Conservation (phyloP, 2,888 invertebrate species). For the Sialis fuliginosa region DNA sequence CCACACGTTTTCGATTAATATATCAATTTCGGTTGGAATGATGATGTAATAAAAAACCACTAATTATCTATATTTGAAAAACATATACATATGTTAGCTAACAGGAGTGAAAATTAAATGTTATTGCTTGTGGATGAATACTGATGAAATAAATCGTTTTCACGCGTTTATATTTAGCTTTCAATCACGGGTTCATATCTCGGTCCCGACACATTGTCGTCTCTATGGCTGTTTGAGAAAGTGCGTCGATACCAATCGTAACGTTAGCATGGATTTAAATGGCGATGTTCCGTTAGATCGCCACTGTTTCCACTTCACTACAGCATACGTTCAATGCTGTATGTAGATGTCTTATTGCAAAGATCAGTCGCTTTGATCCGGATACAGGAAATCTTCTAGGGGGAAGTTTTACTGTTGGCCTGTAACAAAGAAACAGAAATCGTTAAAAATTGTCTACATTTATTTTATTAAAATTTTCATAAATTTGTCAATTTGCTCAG, state of each 20-base stretch:
- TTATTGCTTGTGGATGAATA: background rate
- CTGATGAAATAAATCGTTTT: background rate
- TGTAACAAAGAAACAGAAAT: too few species aligned
- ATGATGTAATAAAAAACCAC: background rate
- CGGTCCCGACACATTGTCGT: conserved; percentile 52
- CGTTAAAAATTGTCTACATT: too few species aligned
- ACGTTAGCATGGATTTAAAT: conserved; percentile 56
- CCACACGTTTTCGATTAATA: conserved; percentile 6
- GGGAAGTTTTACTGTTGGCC: too few species aligned
- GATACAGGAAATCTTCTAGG: too few species aligned
- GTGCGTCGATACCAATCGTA: conserved; percentile 83
- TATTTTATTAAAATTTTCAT: too few species aligned
- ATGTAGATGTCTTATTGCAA: too few species aligned
- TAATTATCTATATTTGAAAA: background rate
- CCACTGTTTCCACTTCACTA: background rate
- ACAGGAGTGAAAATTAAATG: background rate
- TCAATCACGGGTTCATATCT: conserved; percentile 42
- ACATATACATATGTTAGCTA: background rate
- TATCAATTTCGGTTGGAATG: conserved; percentile 3
- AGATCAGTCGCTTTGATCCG: too few species aligned
- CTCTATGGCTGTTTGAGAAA: conserved; percentile 85
- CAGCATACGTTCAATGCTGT: background rate
- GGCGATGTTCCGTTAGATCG: background rate
- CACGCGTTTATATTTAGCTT: background rate
- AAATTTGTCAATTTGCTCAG: too few species aligned